A percentile compares a stretch with the other conserved stretches of the same genome.
phyloP scores from a whole-genome alignment of 2,113 vertebrate species.

The Chaetura pelagica region DNA sequence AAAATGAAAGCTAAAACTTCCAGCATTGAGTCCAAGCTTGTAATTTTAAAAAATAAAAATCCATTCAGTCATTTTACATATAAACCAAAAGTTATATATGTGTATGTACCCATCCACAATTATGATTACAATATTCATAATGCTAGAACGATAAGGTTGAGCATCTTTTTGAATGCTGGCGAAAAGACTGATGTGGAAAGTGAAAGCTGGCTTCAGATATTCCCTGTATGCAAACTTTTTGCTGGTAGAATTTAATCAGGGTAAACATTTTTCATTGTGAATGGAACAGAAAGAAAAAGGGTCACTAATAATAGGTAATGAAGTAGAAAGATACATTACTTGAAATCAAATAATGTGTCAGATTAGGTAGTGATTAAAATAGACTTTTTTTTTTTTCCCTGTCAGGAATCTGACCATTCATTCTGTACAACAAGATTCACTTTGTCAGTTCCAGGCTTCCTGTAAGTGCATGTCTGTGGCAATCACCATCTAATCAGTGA shows the following conservation, averaged over 20 bases:
- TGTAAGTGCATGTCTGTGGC: neutral
- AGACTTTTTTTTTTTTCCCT: neutral
- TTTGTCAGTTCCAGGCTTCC: neutral
- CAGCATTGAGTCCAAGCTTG: neutral
- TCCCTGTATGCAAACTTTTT: slow-evolving; percentile 12
- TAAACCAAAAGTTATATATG: neutral
- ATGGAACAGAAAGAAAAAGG: slow-evolving; percentile 22
- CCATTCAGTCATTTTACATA: neutral
- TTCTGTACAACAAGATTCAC: neutral
- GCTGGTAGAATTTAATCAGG: slow-evolving; percentile 35
- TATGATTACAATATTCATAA: neutral
- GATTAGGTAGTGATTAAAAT: neutral
- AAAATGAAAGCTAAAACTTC: neutral
- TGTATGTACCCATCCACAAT: neutral
- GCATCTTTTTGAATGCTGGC: neutral
- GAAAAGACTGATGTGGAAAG: neutral
- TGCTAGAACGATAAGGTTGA: neutral
- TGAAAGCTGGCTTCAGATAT: slow-evolving; percentile 10
- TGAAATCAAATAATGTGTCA: slow-evolving; percentile 8
- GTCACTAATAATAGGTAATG: slow-evolving; percentile 19
- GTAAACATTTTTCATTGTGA: slow-evolving; percentile 60
- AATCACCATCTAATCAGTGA: neutral
- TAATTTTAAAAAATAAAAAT: slow-evolving; percentile 18
- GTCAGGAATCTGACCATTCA: neutral
- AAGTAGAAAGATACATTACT: slow-evolving; percentile 32